Conservation (phyloP, 1,140 invertebrate species). For the Macrobrachium nipponense region DNA sequence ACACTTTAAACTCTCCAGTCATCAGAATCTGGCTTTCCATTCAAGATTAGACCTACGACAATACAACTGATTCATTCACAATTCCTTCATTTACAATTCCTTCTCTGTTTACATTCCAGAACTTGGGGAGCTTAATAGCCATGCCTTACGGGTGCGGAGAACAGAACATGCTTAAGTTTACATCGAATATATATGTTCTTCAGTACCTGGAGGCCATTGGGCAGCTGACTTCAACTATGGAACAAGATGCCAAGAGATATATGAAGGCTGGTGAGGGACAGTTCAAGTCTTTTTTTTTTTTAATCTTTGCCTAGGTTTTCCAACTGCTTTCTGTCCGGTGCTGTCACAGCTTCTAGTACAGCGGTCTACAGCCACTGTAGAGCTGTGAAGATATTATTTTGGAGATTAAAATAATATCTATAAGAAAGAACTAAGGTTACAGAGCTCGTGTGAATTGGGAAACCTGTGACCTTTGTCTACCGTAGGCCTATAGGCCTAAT, state of each 20-base stretch:
- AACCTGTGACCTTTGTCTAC: too few relatives aligned
- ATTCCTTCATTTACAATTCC: not conserved
- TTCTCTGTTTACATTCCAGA: slow-evolving; percentile 68
- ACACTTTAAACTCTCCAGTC: too few relatives aligned
- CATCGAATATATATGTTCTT: slow-evolving; percentile 81
- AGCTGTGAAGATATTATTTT: too few relatives aligned
- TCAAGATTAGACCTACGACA: too few relatives aligned
- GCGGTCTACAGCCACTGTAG: too few relatives aligned
- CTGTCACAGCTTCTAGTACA: too few relatives aligned
- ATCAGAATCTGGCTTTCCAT: too few relatives aligned
- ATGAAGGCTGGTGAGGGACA: slow-evolving; percentile 76
- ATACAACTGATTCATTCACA: too few relatives aligned
- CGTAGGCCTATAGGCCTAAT: too few relatives aligned
- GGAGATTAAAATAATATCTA: not conserved
- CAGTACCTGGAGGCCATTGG: slow-evolving; percentile 74
- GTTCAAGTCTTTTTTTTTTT: not conserved
- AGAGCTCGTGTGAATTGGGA: too few relatives aligned
- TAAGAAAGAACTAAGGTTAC: not conserved
- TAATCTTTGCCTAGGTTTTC: not conserved
- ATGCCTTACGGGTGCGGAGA: slow-evolving; percentile 80
- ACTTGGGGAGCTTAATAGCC: slow-evolving; percentile 73
- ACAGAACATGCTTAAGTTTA: slow-evolving; percentile 85
- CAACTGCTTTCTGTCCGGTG: too few relatives aligned
- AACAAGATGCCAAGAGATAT: slow-evolving; percentile 74
- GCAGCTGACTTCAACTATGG: slow-evolving; percentile 67